Percentiles rank a stretch among this genome's conserved stretches.
Evolutionary conservation across 2,797 vertebrate species (phyloP).

Genomic region (Pipistrellus pygmaeus): DNA sequence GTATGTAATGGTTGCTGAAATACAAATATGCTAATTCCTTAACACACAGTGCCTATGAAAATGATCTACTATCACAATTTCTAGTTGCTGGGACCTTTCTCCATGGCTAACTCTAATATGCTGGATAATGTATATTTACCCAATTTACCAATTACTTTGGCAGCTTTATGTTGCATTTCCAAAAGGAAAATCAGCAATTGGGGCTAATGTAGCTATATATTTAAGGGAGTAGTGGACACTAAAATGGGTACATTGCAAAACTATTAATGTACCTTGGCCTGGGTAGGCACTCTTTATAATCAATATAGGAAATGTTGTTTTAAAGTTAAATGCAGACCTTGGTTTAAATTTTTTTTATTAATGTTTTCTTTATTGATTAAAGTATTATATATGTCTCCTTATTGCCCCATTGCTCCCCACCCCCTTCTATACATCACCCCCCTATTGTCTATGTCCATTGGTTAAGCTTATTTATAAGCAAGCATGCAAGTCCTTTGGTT

Average conservation of each 20-base stretch:
- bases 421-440: no score
- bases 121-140: neutral
- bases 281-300: neutral
- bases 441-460: no score
- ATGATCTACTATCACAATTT: neutral
- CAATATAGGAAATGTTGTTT: neutral
- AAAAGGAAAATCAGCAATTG: neutral
- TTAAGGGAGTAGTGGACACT: neutral
- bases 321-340: neutral
- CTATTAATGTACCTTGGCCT: neutral
- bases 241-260: slow-evolving; percentile 7
- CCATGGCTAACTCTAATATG: neutral
- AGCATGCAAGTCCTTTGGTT: no score
- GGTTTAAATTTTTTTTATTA: neutral
- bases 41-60: neutral
- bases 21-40: neutral
- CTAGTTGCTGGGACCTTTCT: neutral
- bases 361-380: no score
- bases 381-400: no score
- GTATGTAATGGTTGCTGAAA: neutral
- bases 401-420: no score
- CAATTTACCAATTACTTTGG: neutral
- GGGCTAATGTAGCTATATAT: neutral
- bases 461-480: no score
- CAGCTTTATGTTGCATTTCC: neutral